These are phyloP conservation scores for Parazoanthus darwini DNA, from an alignment of 92 coral and sea anemone genomes.

Conservation along the genomic window DNA sequence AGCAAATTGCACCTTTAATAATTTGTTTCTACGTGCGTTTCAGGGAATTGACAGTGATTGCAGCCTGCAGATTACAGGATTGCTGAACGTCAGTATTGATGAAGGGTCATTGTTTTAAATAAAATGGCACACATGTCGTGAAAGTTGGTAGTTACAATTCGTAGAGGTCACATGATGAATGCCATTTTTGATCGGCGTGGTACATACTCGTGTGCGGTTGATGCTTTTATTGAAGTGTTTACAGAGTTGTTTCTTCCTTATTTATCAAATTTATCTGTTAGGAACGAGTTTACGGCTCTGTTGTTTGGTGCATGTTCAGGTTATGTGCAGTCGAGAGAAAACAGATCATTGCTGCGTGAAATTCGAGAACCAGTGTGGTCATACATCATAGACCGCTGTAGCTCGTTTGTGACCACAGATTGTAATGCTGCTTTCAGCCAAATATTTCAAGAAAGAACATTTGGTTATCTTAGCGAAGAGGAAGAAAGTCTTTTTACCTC, in stretches of 20 bases:
- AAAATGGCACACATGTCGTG: not conserved
- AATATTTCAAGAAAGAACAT: slow-evolving; percentile 31
- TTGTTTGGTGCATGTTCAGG: not conserved
- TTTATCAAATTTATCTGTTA: not conserved
- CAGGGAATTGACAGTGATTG: slow-evolving; percentile 13
- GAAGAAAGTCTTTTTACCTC: slow-evolving; percentile 40
- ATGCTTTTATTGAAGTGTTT: not conserved
- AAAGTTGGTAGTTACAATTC: not conserved
- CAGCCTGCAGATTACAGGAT: slow-evolving; percentile 14
- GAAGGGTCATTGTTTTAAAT: not conserved
- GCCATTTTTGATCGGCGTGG: not conserved
- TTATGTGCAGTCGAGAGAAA: not conserved
- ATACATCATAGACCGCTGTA: slow-evolving; percentile 23
- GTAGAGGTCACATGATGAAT: not conserved
- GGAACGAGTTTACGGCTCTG: slow-evolving; percentile 6
- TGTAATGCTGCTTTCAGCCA: too few relatives aligned
- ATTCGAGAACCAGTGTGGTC: slow-evolving; percentile 34
- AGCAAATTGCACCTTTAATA: slow-evolving; percentile 1
- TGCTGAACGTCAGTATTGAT: slow-evolving; percentile 6
- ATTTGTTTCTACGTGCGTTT: slow-evolving; percentile 14
- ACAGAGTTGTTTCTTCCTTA: not conserved
- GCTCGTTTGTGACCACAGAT: not conserved
- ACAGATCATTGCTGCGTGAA: slow-evolving; percentile 26
- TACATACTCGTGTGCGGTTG: not conserved
- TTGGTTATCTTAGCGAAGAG: slow-evolving; percentile 44